A percentile compares a stretch with the other conserved stretches of the same genome.
These are phyloP conservation scores for Hippocampus guttulatus DNA, from an alignment of 2,113 vertebrate genomes.

Conservation along the genomic window DNA sequence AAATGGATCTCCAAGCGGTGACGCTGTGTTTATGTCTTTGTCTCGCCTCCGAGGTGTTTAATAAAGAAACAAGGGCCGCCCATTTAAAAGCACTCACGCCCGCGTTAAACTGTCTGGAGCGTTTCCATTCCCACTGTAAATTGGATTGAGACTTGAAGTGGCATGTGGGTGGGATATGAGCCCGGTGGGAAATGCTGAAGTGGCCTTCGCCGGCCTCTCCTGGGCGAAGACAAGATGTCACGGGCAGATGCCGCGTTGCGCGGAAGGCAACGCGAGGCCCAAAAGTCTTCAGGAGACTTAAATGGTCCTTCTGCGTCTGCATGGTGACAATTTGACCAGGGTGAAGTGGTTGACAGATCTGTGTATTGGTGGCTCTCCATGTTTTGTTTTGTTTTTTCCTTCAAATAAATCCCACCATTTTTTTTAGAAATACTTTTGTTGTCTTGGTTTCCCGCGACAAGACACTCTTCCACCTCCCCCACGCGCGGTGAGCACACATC, in stretches of 20 bases:
- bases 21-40: constrained; percentile 42
- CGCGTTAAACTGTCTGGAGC: constrained; percentile 41
- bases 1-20: constrained; percentile 9
- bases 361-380: not conserved
- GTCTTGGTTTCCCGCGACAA: too few relatives aligned
- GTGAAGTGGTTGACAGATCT: not conserved
- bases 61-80: constrained; percentile 32
- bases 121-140: constrained; percentile 63
- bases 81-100: constrained; percentile 46
- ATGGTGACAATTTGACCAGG: constrained; percentile 31
- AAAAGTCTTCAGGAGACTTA: constrained; percentile 34
- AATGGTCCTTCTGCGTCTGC: constrained; percentile 16
- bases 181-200: constrained; percentile 33
- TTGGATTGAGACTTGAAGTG: constrained; percentile 51
- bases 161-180: constrained; percentile 15
- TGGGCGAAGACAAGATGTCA: constrained; percentile 32
- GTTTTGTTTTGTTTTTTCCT: too few relatives aligned
- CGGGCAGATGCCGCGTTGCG: constrained; percentile 31
- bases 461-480: too few relatives aligned
- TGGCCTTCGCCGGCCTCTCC: constrained; percentile 30
- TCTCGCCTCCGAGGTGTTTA: constrained; percentile 46
- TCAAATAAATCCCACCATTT: too few relatives aligned
- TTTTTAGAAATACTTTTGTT: too few relatives aligned
- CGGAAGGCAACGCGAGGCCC: constrained; percentile 13
- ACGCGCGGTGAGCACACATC: constrained; percentile 15